These are phyloP conservation scores for Myotis brandtii DNA, from an alignment of 2,113 vertebrate species.

Conservation along the genomic window DNA sequence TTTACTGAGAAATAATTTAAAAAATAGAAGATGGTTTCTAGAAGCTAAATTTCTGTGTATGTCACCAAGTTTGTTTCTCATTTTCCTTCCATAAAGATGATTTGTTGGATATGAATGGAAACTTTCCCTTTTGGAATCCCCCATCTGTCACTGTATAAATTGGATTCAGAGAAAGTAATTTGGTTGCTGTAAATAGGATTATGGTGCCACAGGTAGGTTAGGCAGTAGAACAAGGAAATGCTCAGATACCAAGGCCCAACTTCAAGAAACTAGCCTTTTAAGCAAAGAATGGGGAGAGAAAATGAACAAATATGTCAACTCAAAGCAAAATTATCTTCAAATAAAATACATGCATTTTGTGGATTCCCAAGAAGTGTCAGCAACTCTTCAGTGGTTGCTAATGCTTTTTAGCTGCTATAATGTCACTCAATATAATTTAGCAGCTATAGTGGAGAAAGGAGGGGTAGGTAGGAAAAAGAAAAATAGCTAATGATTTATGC, in stretches of 20 bases:
- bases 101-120: conserved; percentile 63
- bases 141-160: conserved; percentile 66
- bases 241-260: conserved; percentile 6
- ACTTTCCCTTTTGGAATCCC: conserved; percentile 60
- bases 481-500: background rate
- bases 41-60: conserved; percentile 39
- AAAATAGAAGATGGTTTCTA: conserved; percentile 42
- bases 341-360: background rate
- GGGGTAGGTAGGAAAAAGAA: background rate
- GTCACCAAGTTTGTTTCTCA: conserved; percentile 14
- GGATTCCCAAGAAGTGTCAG: background rate
- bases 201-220: conserved; percentile 35
- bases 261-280: conserved; percentile 20
- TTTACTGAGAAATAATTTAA: conserved; percentile 26
- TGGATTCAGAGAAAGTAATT: conserved; percentile 62
- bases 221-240: background rate
- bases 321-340: conserved; percentile 7
- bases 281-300: background rate
- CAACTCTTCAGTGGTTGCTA: background rate
- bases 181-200: conserved; percentile 51
- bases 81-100: conserved; percentile 48
- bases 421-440: background rate
- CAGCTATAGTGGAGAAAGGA: background rate
- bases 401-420: background rate
- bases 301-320: background rate